A percentile compares a stretch with the other conserved stretches of the same genome.
Conservation (phyloP, 2,888 invertebrate genomes). For the Prostheceraeus crozeri region DNA sequence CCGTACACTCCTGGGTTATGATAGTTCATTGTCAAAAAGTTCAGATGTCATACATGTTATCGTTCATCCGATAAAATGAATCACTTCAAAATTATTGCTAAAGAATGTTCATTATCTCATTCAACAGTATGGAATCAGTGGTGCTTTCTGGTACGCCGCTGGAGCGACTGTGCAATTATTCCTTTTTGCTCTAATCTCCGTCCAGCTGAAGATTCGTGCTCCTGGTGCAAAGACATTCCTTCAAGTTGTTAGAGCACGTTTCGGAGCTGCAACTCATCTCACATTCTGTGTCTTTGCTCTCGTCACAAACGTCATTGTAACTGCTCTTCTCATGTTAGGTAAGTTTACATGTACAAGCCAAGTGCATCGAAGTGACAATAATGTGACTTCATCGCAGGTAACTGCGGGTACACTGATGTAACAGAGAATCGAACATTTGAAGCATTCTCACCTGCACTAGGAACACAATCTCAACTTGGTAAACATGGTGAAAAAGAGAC, state of each 20-base stretch:
- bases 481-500: no score
- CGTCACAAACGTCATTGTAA: slow-evolving; percentile 44
- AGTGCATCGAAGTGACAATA: no score
- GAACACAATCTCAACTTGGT: no score
- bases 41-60: no score
- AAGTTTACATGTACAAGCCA: no score
- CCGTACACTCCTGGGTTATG: no score
- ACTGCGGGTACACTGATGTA: no score
- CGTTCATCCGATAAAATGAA: no score
- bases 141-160: slow-evolving; percentile 43
- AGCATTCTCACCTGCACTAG: no score
- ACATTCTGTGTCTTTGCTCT: slow-evolving; percentile 43
- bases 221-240: slow-evolving; percentile 45
- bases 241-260: slow-evolving; percentile 43
- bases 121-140: slow-evolving; percentile 40
- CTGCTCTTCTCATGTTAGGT: slow-evolving; percentile 40
- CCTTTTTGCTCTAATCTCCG: slow-evolving; percentile 42
- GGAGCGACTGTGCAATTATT: slow-evolving; percentile 42
- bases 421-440: no score
- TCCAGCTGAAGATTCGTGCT: slow-evolving; percentile 44
- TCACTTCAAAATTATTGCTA: background rate
- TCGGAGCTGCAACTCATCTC: slow-evolving; percentile 43
- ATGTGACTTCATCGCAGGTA: no score
- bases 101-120: background rate
- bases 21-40: no score